Conservation (phyloP, 2,797 vertebrate genomes). For the Paramormyrops hopkinsi region DNA sequence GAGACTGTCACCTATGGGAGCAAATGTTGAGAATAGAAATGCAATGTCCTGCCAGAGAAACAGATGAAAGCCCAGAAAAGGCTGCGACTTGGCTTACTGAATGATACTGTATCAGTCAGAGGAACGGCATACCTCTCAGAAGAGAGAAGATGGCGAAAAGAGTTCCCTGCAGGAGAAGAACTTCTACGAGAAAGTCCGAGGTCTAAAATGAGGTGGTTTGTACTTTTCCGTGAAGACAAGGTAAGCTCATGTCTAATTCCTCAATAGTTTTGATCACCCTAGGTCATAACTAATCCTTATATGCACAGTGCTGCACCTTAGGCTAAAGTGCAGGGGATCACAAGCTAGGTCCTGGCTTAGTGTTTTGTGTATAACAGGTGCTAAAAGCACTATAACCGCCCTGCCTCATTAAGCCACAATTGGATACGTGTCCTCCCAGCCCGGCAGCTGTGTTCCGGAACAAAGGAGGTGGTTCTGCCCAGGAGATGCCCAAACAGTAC, state of each 20-base stretch:
- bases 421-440: neutral
- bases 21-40: neutral
- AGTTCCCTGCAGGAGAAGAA: neutral
- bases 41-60: neutral
- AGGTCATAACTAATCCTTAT: neutral
- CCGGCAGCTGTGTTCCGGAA: neutral
- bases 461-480: neutral
- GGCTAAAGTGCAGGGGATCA: neutral
- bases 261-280: neutral
- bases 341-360: neutral
- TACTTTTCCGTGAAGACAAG: neutral
- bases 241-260: neutral
- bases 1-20: neutral
- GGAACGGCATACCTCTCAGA: neutral
- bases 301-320: neutral
- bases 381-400: neutral
- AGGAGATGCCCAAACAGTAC: neutral
- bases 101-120: neutral
- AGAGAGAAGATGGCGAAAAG: neutral
- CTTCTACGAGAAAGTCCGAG: neutral
- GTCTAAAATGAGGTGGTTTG: neutral
- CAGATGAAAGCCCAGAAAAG: neutral
- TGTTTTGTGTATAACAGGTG: neutral
- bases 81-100: neutral
- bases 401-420: neutral